These are phyloP conservation scores for Drosophila arawakana DNA, from an alignment of 1,140 invertebrate species.

Conservation along the genomic window DNA sequence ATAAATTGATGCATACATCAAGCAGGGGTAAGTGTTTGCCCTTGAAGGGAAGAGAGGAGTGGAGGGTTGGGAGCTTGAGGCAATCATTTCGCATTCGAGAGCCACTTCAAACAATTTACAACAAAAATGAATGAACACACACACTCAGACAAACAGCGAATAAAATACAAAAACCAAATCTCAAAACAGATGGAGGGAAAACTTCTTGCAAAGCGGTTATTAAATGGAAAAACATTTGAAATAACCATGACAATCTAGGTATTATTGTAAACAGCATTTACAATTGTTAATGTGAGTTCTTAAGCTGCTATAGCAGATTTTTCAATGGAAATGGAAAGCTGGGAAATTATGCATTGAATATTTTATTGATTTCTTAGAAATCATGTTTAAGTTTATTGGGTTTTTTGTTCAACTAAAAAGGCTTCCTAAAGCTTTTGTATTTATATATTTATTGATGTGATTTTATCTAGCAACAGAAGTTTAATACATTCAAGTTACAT, in stretches of 20 bases:
- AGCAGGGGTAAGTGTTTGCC: constrained; percentile 22
- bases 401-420: too few species aligned
- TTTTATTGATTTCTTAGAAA: not conserved
- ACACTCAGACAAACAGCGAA: constrained; percentile 9
- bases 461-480: too few species aligned
- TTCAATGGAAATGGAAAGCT: not conserved
- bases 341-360: not conserved
- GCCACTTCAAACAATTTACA: constrained; percentile 68
- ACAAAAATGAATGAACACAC: constrained; percentile 46
- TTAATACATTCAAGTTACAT: too few species aligned
- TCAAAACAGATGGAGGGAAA: constrained; percentile 1
- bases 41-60: not conserved
- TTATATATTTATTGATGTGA: too few species aligned
- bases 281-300: not conserved
- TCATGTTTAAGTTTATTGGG: too few species aligned
- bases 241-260: constrained; percentile 26
- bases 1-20: constrained; percentile 60
- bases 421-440: too few species aligned
- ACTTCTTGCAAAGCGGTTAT: constrained; percentile 25
- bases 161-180: constrained; percentile 25
- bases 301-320: not conserved
- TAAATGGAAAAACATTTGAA: constrained; percentile 27
- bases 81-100: constrained; percentile 53
- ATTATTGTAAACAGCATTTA: constrained; percentile 12
- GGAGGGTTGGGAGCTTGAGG: not conserved